phyloP scores from a whole-genome alignment of 2,797 vertebrate species.

The Selene dorsalis region DNA sequence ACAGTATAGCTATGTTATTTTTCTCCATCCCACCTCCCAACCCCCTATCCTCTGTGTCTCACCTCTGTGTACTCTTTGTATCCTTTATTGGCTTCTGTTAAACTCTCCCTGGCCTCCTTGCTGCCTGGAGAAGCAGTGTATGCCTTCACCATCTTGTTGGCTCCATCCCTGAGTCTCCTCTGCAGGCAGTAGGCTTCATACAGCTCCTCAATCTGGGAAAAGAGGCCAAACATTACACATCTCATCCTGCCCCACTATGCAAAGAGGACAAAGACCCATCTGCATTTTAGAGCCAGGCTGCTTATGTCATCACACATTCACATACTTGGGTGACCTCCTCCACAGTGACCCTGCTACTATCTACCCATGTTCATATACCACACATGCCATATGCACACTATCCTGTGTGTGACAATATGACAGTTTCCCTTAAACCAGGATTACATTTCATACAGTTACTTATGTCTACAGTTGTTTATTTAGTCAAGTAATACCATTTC shows the following conservation, averaged over 20 bases:
- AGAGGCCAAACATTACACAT: background rate
- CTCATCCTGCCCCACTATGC: background rate
- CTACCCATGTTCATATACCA: too few species aligned
- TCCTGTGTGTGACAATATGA: too few species aligned
- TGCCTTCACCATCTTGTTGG: constrained; percentile 95
- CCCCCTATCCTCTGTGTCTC: constrained; percentile 29
- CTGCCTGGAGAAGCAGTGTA: constrained; percentile 89
- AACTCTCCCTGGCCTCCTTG: constrained; percentile 92
- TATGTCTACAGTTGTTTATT: too few species aligned
- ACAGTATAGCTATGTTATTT: background rate
- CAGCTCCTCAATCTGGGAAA: constrained; percentile 92
- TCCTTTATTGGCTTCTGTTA: constrained; percentile 93
- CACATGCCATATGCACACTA: too few species aligned
- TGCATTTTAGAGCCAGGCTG: background rate
- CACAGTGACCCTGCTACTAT: too few species aligned
- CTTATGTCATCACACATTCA: background rate
- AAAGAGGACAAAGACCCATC: background rate
- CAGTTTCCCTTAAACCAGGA: too few species aligned
- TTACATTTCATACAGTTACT: too few species aligned
- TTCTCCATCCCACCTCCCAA: background rate
- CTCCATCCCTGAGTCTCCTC: constrained; percentile 92
- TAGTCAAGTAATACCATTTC: too few species aligned
- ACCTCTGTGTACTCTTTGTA: constrained; percentile 98
- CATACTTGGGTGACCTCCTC: too few species aligned
- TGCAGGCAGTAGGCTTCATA: constrained; percentile 96